Evolutionary conservation across 2,113 vertebrate species (phyloP).

Genomic region (Astur gentilis): DNA sequence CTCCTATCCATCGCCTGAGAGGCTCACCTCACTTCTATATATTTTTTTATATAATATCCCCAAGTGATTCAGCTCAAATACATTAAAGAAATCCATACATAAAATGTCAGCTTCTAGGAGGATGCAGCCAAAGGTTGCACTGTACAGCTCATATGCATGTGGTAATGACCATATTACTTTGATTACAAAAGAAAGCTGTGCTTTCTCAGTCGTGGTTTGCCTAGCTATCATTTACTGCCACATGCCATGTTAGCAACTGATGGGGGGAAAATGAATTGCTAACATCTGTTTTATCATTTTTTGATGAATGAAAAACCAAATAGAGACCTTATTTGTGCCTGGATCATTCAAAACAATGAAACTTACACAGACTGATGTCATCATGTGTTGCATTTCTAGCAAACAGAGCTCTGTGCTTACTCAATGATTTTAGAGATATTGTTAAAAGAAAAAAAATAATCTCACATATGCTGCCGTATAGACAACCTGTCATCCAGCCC

Average conservation of each 20-base stretch:
- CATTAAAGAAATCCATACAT: not conserved
- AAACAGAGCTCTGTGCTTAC: not conserved
- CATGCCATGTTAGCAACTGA: not conserved
- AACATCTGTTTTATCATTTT: slow-evolving; percentile 21
- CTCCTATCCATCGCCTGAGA: not conserved
- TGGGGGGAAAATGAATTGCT: not conserved
- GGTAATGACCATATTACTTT: not conserved
- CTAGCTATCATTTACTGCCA: not conserved
- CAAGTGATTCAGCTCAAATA: not conserved
- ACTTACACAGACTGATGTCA: not conserved
- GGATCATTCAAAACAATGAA: not conserved
- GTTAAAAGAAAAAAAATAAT: not conserved
- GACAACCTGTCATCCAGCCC: not conserved
- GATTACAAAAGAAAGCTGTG: slow-evolving; percentile 5
- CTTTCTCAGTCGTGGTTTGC: not conserved
- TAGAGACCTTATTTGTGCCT: not conserved
- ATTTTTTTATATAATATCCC: not conserved
- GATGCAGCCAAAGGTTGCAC: not conserved
- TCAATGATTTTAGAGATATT: not conserved
- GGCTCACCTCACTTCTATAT: not conserved
- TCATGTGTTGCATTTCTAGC: not conserved
- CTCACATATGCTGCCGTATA: not conserved
- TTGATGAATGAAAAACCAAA: not conserved
- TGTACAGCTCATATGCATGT: not conserved
- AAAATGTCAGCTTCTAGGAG: not conserved